Conservation (phyloP, 2,113 vertebrate genomes). For the Mustelus asterias region DNA sequence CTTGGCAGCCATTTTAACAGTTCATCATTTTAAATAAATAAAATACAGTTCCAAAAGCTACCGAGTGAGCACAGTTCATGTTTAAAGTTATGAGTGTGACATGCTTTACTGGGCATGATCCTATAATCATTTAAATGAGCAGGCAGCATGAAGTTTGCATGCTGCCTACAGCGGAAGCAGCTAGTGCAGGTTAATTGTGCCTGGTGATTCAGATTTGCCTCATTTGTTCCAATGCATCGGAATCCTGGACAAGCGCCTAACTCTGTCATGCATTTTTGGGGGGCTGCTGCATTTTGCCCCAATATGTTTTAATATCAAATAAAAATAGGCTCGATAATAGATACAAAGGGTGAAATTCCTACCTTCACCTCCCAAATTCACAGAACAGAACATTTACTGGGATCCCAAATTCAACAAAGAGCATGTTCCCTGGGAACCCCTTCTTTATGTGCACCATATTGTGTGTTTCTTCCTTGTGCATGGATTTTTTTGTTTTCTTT, state of each 20-base stretch:
- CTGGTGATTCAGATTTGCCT: not conserved
- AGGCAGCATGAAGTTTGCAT: not conserved
- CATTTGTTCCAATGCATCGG: no score
- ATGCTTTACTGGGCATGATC: no score
- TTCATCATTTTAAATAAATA: no score
- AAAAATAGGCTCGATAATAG: not conserved
- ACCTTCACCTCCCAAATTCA: not conserved
- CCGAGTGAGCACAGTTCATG: no score
- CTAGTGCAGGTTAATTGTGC: not conserved
- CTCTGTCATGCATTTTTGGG: not conserved
- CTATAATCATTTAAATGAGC: not conserved
- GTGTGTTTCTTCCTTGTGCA: not conserved
- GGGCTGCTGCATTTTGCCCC: not conserved
- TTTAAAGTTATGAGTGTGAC: no score
- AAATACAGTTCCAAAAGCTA: no score
- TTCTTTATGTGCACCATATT: not conserved
- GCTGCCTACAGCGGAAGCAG: not conserved
- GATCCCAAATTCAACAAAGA: constrained; percentile 3
- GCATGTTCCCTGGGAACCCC: not conserved
- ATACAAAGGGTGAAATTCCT: not conserved
- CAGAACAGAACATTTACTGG: not conserved
- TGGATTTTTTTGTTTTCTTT: not conserved
- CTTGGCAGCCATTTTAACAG: no score
- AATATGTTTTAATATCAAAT: not conserved
- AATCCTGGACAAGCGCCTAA: no score